Base-by-base conservation (phyloP, 2,888 invertebrate genomes). In the Leucophenga maculata region DNA sequence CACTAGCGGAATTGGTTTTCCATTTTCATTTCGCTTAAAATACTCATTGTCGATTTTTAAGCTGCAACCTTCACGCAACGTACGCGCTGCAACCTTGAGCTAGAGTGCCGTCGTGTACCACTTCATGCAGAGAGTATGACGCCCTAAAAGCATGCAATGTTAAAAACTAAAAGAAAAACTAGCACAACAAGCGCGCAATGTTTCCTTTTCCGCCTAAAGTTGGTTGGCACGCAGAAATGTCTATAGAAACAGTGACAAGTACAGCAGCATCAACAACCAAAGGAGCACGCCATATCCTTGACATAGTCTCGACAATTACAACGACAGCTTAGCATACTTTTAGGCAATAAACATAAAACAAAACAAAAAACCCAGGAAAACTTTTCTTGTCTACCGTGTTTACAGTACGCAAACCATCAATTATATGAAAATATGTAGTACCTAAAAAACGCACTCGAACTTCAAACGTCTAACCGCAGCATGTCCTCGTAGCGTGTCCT, bases 1-100 rank as follows among this genome's bases (percentile, higher is more conserved):
- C 74, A 77, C 82, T 80, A 78, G 79, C 78, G 78, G 74, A 77
- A 76, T 78, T 73, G 70, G 67, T 32, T 55, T 22, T 14, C 1
- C 1, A 26, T 57, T 31, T 31, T 57, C 6, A n/a, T 26, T 55
- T 60, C 11, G 16, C n/a, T 22, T 18, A 20, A 55, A 55, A 54
- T 11, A 59, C 31, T 31, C 16, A 6, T 48, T 64, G 46, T 64
- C 22, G 46, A 64, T 22, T 64, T 62, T 64, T 14, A 64, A 39
- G 48, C 18, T 6, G 9, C 32, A 39, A 65, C 65, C 65, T 52
- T 65, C 26, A 52, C 52, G 52, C 52, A 57, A 13, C 57, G 14
- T 18, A 14, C 22, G 26, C 62, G 62, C 13, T 16, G 14, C 46
- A 32, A 48, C 65, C 52, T 52, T 52, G 16, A 65, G 64, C 39